Evolutionary conservation across 2,797 vertebrate genomes (phyloP).

Genomic region (Hypotaenidia okinawae): DNA sequence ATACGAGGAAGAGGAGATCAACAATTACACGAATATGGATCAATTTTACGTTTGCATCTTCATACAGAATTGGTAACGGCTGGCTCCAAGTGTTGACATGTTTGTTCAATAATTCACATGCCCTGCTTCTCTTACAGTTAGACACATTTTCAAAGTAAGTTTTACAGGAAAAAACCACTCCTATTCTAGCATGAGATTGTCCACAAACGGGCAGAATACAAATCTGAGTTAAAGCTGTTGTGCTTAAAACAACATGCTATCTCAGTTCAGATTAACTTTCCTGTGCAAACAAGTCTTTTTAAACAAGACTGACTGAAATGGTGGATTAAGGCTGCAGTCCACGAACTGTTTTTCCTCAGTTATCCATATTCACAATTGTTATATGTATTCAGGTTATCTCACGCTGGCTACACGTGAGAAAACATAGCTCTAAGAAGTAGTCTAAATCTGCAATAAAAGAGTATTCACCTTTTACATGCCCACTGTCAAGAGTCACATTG

Average conservation of each 20-base stretch:
- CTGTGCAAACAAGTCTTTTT: not conserved
- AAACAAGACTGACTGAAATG: not conserved
- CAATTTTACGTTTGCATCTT: not conserved
- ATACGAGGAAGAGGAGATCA: not conserved
- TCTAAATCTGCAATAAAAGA: not conserved
- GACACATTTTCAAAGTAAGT: not conserved
- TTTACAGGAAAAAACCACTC: not conserved
- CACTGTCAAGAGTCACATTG: not conserved
- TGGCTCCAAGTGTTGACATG: not conserved
- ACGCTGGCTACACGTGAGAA: not conserved
- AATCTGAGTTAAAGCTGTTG: not conserved
- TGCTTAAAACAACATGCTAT: not conserved
- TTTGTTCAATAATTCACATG: not conserved
- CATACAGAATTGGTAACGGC: not conserved
- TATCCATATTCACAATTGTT: not conserved
- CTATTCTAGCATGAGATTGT: not conserved
- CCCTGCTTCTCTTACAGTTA: not conserved
- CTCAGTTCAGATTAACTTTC: not conserved
- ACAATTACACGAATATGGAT: not conserved
- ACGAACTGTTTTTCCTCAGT: not conserved
- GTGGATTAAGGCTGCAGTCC: not conserved
- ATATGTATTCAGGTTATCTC: not conserved
- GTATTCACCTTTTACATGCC: not conserved
- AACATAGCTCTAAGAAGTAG: not conserved
- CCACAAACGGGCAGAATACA: not conserved